Conservation (phyloP, 2,888 invertebrate species). For the Yponomeuta sedellus region DNA sequence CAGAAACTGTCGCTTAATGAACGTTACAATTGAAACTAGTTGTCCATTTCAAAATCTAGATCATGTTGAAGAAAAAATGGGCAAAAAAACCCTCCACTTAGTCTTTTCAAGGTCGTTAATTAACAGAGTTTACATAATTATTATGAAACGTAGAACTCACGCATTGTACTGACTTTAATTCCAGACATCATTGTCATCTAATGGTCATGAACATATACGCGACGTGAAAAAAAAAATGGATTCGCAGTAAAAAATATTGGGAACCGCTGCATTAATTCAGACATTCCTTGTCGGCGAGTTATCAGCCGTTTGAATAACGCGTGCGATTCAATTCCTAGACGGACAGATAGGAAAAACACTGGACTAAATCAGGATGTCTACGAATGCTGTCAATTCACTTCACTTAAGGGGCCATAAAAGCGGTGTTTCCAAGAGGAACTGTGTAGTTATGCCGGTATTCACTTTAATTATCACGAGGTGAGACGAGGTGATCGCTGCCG, state of each 20-base stretch:
- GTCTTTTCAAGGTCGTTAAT: too few relatives aligned
- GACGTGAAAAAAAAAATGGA: not conserved
- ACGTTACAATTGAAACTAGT: too few relatives aligned
- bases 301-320: not conserved
- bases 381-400: conserved; percentile 15
- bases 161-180: too few relatives aligned
- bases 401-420: conserved; percentile 8
- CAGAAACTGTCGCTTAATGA: too few relatives aligned
- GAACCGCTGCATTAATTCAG: not conserved
- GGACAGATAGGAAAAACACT: conserved; percentile 12
- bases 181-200: too few relatives aligned
- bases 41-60: too few relatives aligned
- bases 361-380: conserved; percentile 14
- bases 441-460: not conserved
- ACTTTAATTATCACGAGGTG: not conserved
- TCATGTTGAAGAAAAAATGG: too few relatives aligned
- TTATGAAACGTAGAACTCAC: too few relatives aligned
- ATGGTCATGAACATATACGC: too few relatives aligned
- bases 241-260: not conserved
- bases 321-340: not conserved
- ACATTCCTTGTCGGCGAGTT: not conserved
- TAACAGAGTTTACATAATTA: too few relatives aligned
- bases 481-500: not conserved
- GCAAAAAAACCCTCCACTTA: too few relatives aligned
- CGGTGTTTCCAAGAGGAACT: not conserved